Base-by-base conservation (phyloP, 64 coral and sea anemone genomes). In the Stichodactyla helianthus region DNA sequence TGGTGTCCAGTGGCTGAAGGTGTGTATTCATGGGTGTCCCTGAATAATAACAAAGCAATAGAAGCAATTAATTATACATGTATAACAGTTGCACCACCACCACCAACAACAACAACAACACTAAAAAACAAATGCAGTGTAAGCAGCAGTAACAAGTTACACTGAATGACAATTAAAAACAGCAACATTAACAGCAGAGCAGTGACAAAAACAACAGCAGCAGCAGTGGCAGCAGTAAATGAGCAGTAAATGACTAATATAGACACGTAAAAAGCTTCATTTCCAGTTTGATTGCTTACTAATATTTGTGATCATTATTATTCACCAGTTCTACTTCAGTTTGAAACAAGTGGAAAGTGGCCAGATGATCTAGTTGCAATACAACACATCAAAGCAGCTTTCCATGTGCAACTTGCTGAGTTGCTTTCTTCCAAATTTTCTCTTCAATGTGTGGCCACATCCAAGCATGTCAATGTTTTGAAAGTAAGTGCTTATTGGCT, bases 311-410 rank as follows among this genome's bases (percentile, higher is more conserved):
- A 74, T 31, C 0, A 23, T 26, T 9, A 23, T 1, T 71, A 52
- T 4, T 81, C 12, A 31, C 5, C 71, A 99, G 97, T 99, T 87
- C 55, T 95, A 7, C 89, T 99, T 14, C 90, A 93, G 93, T 99
- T 99, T 53, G 97, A 99, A 55, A 95, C 93, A 27, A 99, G 97
- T 54, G 97, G 97, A 52, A 94, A 95, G 56, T 99, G 97, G 97
- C 97, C 97, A 81, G 93, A 99, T 55, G 90, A 99, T 22, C 54
- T 99, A 52, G 76, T 89, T 16, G 97, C 97, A 8, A 92, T 99
- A 23, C 82, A 93, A 3, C 88, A 90, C 58, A 87, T 99, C 7
- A 99, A 95, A 89, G 97, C 97, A 7, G 93, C 97, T 10, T 99
- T 99, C 54, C 97, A 95, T 86, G 79, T 99, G 54, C 92, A 85